Evolutionary conservation across 2,113 vertebrate species (phyloP), one percentile per base, ranked within the genome.

Genomic region (Capreolus pygargus): DNA sequence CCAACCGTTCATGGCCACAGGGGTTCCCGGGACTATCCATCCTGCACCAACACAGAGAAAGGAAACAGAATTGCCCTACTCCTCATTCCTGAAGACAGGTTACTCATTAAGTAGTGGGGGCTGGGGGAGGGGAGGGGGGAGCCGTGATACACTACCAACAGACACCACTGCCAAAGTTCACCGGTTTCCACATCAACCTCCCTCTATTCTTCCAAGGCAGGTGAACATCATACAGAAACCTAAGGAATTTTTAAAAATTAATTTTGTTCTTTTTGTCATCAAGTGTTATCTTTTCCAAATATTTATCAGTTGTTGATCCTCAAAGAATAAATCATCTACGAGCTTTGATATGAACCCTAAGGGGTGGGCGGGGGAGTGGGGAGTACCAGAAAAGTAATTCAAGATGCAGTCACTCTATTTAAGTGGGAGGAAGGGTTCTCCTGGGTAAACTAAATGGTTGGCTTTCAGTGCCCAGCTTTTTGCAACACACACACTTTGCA

Each of bases 401-500:
- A 91, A 97, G 96, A 89, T 81, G 82, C 94, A 57, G 33, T 82
- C 54, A 61, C 27, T 86, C 92, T 85, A 79, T 91, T 85, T 64
- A 92, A 96, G 64, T 28, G 54, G 87, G 67, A 96, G 86, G 67
- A 61, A 85, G 64, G 16, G 50, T 55, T 90, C 90, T 94, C 67
- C 78, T 17, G n/a, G 58, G n/a, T 45, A 91, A 91, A 78, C 97
- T 36, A 90, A 95, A 84, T 30, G 86, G 83, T 96, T 70, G 89
- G 96, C 47, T 97, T 96, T 95, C 93, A 90, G 85, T 79, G 85
- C 58, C 92, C 36, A 2, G 43, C 87, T 94, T 89, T 90, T 92
- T 67, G 83, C 94, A 76, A 76, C 47, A 89, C 95, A 89, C 93
- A 64, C 94, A 92, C 92, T 96, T 92, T 93, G 83, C 92, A 84